phyloP scores from a whole-genome alignment of 2,113 vertebrate species.

The Bolborhynchus lineola region DNA sequence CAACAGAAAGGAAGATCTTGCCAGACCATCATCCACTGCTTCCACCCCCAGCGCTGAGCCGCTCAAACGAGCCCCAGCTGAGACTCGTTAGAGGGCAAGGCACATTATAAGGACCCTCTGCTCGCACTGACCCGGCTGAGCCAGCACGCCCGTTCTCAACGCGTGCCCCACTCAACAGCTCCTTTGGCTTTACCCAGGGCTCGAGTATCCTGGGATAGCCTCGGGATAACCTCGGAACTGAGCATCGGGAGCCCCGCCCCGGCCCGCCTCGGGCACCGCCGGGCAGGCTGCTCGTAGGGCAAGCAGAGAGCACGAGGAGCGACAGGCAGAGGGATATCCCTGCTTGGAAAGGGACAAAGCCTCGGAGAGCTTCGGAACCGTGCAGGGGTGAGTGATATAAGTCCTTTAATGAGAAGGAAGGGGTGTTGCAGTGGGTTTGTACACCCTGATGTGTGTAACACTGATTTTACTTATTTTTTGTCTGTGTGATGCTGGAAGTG shows the following conservation, averaged over 20 bases:
- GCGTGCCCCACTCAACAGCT: accelerated
- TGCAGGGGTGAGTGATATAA: neutral
- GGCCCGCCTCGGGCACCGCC: neutral
- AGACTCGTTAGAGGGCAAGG: neutral
- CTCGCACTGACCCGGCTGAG: accelerated
- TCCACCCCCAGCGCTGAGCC: neutral
- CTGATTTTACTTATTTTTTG: neutral
- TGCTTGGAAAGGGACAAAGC: neutral
- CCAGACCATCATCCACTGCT: accelerated
- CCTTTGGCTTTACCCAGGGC: neutral
- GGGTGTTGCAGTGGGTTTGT: neutral
- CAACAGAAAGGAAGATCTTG: neutral
- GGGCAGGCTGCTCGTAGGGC: neutral
- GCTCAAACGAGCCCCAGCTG: neutral
- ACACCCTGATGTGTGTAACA: accelerated
- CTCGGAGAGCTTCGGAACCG: neutral
- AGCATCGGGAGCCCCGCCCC: neutral
- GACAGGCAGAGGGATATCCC: too few relatives aligned
- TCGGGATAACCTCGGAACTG: neutral
- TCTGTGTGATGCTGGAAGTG: neutral
- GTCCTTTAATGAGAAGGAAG: too few relatives aligned
- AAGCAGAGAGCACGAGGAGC: neutral
- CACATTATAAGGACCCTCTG: accelerated
- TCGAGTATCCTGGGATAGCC: accelerated
- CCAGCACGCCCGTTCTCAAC: accelerated